Evolutionary conservation across 2,797 vertebrate genomes (phyloP).

Genomic region (Tauraco hartlaubi): DNA sequence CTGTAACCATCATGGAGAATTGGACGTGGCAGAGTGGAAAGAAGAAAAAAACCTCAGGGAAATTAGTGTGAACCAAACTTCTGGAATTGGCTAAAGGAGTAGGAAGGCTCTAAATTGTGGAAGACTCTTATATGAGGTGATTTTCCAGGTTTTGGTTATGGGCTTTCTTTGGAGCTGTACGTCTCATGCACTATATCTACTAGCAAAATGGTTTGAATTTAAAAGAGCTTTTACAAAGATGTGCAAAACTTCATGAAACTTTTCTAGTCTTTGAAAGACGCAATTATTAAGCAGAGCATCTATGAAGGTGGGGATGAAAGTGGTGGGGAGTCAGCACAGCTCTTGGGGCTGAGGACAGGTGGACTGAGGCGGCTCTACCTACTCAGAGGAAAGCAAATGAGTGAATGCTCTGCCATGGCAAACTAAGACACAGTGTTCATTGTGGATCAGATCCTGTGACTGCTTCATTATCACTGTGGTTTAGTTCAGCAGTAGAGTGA

Average conservation of each 20-base stretch:
- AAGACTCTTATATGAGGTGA: background rate
- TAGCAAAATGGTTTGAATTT: background rate
- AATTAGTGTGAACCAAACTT: constrained; percentile 1
- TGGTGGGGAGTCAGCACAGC: background rate
- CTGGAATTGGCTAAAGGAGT: background rate
- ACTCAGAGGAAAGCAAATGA: background rate
- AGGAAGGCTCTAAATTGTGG: background rate
- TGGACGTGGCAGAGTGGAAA: background rate
- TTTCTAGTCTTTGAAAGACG: background rate
- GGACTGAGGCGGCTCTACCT: background rate
- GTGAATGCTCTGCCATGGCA: background rate
- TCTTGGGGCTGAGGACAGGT: background rate
- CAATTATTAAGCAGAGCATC: background rate
- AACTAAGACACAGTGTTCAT: background rate
- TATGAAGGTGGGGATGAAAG: background rate
- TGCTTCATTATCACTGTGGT: background rate
- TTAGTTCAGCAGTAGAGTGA: background rate
- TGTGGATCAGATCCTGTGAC: background rate
- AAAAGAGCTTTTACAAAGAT: background rate
- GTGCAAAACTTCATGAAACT: background rate
- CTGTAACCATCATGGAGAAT: background rate
- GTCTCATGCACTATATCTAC: background rate
- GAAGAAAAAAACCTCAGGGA: constrained; percentile 32
- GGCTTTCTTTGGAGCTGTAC: background rate
- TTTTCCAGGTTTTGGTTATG: background rate